Conservation (phyloP, 2,113 vertebrate genomes). For the Phocoena sinus region DNA sequence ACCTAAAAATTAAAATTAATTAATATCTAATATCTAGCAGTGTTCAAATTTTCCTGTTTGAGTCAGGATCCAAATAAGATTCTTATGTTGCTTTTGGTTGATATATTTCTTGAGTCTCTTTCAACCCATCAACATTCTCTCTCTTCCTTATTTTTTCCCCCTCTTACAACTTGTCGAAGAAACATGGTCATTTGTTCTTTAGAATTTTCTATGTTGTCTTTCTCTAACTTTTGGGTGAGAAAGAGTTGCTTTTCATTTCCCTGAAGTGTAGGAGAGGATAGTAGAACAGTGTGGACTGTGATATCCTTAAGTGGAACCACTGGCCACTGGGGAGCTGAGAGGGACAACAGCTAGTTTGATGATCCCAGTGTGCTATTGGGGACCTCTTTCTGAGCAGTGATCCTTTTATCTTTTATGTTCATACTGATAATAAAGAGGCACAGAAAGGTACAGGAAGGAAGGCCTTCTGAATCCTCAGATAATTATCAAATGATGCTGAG, state of each 20-base stretch:
- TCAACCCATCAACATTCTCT: not conserved
- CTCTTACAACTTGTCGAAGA: not conserved
- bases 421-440: not conserved
- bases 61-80: not conserved
- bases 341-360: not conserved
- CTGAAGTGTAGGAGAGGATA: not conserved
- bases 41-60: not conserved
- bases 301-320: not conserved
- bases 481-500: not conserved
- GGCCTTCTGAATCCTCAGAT: not conserved
- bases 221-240: not conserved
- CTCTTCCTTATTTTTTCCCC: no score
- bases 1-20: not conserved
- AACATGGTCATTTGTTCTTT: not conserved
- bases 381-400: not conserved
- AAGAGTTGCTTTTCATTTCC: not conserved
- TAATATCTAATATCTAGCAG: not conserved
- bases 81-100: not conserved
- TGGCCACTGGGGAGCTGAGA: not conserved
- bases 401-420: not conserved
- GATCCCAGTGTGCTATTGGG: not conserved
- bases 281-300: not conserved
- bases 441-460: not conserved
- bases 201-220: not conserved
- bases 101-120: slow-evolving; percentile 12